Evolutionary conservation across 2,113 vertebrate species (phyloP).

Genomic region (Hemiscyllium ocellatum): DNA sequence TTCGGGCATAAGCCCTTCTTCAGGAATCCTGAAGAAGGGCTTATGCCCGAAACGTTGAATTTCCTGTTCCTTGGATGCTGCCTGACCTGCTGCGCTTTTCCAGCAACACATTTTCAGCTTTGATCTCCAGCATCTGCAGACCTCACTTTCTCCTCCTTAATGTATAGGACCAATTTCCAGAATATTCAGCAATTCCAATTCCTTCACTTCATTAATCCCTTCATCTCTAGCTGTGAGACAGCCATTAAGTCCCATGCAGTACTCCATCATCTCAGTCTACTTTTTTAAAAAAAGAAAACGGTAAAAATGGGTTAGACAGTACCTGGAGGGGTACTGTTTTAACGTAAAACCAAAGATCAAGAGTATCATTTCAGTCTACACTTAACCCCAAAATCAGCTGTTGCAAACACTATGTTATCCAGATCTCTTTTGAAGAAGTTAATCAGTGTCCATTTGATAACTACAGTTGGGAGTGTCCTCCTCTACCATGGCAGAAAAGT

Average conservation of each 20-base stretch:
- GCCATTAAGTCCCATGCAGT: neutral
- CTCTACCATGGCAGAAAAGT: neutral
- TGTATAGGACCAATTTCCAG: neutral
- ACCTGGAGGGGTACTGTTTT: too few relatives aligned
- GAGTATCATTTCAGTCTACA: neutral
- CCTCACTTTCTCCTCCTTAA: too few relatives aligned
- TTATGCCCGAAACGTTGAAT: too few relatives aligned
- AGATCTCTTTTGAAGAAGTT: neutral
- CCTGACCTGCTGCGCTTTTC: too few relatives aligned
- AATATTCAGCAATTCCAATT: neutral
- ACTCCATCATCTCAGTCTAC: neutral
- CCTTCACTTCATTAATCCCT: neutral
- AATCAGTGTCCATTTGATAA: neutral
- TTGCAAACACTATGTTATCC: neutral
- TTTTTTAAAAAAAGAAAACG: too few relatives aligned
- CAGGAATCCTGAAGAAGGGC: too few relatives aligned
- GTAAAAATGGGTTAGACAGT: too few relatives aligned
- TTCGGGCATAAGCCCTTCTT: too few relatives aligned
- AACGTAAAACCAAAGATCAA: too few relatives aligned
- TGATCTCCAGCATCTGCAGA: too few relatives aligned
- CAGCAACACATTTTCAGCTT: too few relatives aligned
- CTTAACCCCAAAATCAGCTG: neutral
- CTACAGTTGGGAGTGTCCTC: neutral
- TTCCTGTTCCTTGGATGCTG: too few relatives aligned
- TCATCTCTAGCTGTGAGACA: neutral